Evolutionary conservation across 2,797 vertebrate species (phyloP), one percentile per base, ranked within the genome.

Genomic region (Hydrolagus colliei): DNA sequence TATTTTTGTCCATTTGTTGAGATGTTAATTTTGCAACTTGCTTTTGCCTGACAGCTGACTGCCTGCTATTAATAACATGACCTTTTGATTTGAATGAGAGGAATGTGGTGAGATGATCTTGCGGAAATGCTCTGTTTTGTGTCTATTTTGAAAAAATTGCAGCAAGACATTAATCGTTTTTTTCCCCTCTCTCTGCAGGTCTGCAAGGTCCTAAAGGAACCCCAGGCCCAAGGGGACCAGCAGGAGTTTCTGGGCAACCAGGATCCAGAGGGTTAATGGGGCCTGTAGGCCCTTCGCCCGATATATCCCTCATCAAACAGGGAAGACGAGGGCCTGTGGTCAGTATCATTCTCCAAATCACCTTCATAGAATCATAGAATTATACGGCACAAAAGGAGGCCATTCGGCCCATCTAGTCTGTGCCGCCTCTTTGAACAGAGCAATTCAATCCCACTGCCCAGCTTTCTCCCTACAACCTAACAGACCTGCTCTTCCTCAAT

Each of bases 191-290:
- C 89, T 8, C 86, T 93, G 82, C 90, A 97, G 97, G 98, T 71
- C 92, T 94, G 80, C 93, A 93, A 76, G 98, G 97, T 92, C 95
- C 95, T 27, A 93, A 95, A 87, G 98, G 97, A 74, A 94, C 93
- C 87, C 90, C 93, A 13, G 97, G 97, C 88, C 91, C 91, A 85
- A 90, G 91, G 16, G 97, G 98, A 22, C 89, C 91, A 78, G 87
- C 92, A 13, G 97, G 98, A 16, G 90, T 93, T 67, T 94, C 96
- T 0, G 98, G 98, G 27, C 92, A 93, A 80, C 95, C 97, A 0
- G 98, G 98, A 71, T 96, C 96, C 0, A 94, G 97, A 78, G 98
- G 98, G 88, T 93, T 96, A 8, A 98, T 99, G 97, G 98, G 98
- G 87, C 98, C 96, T 20, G 94, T 97, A 87, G 98, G 97, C 41